Percentiles rank a stretch among this genome's conserved stretches.
Evolutionary conservation across 2,888 invertebrate species (phyloP).

Genomic region (Pollenia angustigena): DNA sequence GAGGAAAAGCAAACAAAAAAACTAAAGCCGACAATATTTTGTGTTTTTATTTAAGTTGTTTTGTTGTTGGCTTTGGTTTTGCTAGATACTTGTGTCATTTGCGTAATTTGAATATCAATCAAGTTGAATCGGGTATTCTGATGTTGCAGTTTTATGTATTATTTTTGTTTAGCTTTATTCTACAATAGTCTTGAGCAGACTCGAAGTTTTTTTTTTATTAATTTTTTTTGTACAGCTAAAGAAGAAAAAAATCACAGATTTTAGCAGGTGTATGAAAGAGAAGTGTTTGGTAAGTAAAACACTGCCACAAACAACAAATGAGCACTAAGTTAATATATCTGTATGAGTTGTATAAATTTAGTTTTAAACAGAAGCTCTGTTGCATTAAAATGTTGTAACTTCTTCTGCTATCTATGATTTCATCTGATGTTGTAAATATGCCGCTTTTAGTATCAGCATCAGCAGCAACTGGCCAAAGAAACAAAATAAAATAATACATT

Average conservation of each 20-base stretch:
- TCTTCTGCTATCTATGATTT: conserved; percentile 71
- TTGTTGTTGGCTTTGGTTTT: conserved; percentile 46
- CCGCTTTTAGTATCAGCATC: conserved; percentile 69
- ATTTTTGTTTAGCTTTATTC: conserved; percentile 40
- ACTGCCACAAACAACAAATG: neutral
- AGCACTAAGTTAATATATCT: conserved; percentile 10
- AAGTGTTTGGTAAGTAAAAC: conserved; percentile 20
- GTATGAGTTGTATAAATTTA: conserved; percentile 4
- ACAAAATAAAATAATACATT: conserved; percentile 22
- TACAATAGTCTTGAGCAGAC: conserved; percentile 60
- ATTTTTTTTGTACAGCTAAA: no score
- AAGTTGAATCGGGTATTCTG: conserved; percentile 65
- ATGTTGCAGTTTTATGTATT: conserved; percentile 5
- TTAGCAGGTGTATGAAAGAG: conserved; percentile 69
- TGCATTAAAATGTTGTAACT: conserved; percentile 72
- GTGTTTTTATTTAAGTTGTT: conserved; percentile 12
- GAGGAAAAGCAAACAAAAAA: conserved; percentile 14
- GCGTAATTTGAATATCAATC: conserved; percentile 75
- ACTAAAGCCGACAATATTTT: conserved; percentile 57
- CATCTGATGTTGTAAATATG: conserved; percentile 73
- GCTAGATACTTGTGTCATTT: conserved; percentile 73
- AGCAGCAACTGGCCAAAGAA: conserved; percentile 35
- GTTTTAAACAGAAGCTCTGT: conserved; percentile 62
- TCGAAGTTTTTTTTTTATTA: conserved; percentile 21
- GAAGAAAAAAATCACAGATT: conserved; percentile 6